phyloP scores from a whole-genome alignment of 2,888 invertebrate genomes.

The Arge pagana region DNA sequence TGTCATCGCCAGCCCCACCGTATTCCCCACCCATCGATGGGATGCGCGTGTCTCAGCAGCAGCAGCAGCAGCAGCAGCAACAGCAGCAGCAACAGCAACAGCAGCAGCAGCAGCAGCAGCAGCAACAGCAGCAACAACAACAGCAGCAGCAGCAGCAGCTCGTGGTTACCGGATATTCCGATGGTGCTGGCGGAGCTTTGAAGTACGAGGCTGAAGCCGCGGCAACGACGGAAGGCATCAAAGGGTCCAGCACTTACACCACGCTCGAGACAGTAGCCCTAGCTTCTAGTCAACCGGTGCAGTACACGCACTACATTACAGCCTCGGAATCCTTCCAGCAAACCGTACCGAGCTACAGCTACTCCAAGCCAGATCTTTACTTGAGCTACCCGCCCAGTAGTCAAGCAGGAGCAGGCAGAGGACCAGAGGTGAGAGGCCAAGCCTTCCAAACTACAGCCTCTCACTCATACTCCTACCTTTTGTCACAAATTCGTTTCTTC shows the following conservation, averaged over 20 bases:
- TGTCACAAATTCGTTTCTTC: neutral
- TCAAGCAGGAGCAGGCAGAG: slow-evolving; percentile 41
- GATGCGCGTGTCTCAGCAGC: slow-evolving; percentile 48
- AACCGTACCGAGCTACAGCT: slow-evolving; percentile 41
- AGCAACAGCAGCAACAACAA: slow-evolving; percentile 49
- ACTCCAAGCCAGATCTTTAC: slow-evolving; percentile 47
- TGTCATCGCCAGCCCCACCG: slow-evolving; percentile 54
- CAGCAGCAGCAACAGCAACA: slow-evolving; percentile 33
- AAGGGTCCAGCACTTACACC: slow-evolving; percentile 62
- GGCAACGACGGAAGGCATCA: slow-evolving; percentile 48
- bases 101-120: slow-evolving; percentile 57
- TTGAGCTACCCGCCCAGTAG: slow-evolving; percentile 44
- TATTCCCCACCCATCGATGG: slow-evolving; percentile 53
- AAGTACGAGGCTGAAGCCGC: slow-evolving; percentile 56
- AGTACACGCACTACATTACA: slow-evolving; percentile 50
- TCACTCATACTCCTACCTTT: neutral
- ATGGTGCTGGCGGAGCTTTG: slow-evolving; percentile 37
- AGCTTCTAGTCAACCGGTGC: slow-evolving; percentile 54
- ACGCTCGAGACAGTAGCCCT: slow-evolving; percentile 69
- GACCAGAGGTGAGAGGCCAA: slow-evolving; percentile 42
- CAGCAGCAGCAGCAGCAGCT: slow-evolving; percentile 51
- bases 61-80: slow-evolving; percentile 51
- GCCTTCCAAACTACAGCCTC: neutral
- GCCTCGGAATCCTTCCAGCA: slow-evolving; percentile 47
- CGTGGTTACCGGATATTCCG: slow-evolving; percentile 30